Evolutionary conservation across 2,113 vertebrate species (phyloP), one percentile per base, ranked within the genome.

Genomic region (Sylvia atricapilla): DNA sequence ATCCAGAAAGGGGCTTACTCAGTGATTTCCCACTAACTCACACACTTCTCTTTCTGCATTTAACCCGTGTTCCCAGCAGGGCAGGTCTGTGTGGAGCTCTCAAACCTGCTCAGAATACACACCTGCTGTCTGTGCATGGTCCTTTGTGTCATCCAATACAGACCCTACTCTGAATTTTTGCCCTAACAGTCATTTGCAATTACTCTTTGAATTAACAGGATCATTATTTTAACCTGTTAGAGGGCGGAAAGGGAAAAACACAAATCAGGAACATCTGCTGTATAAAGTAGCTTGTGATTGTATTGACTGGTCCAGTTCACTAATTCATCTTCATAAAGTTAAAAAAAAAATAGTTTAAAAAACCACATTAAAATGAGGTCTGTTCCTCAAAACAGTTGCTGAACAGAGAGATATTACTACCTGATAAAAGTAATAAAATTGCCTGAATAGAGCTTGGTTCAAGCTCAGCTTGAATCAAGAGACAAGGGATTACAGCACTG

Each of bases 41-140:
- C 17, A 39, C 7, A 2, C 28, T 24, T 30, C 10, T 55, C 19
- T 58, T 77, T 27, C 50, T 5, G 8, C n/a, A 22, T 60, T 79
- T 73, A 47, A 59, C 16, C 19, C 1, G 14, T 4, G 15, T 2
- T 89, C 50, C 46, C 77, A 81, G 22, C 31, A 46, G 28, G 64
- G 22, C 37, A 56, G 30, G 21, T 27, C 77, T 33, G 30, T 3
- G 12, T 41, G 52, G 46, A 59, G 28, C 2, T 88, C 44, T 13
- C 30, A 35, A 55, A 18, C 11, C 44, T 7, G 6, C 31, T 8
- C 46, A 77, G 41, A 47, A 66, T 2, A 47, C 11, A 49, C 11
- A 46, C 8, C 16, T 31, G 13, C 27, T 24, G 8, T 28, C 39
- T 2, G 2, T 22, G 27, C 6, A 8, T 1, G 3, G 8, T n/a